These are phyloP conservation scores for Halcyon malimbica DNA, from an alignment of 2,113 vertebrate genomes.

Conservation along the genomic window DNA sequence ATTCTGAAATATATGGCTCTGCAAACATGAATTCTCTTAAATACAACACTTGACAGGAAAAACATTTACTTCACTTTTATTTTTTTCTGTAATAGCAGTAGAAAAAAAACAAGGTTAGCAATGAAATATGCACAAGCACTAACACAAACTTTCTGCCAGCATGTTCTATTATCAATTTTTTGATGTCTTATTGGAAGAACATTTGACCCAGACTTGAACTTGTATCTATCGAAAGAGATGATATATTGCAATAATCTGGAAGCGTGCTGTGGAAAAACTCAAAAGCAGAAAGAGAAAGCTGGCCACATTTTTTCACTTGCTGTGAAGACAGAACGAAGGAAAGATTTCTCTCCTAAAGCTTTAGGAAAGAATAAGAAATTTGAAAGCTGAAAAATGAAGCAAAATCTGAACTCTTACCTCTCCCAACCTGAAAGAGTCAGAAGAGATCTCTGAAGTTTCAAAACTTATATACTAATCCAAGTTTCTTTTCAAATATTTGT, in stretches of 20 bases:
- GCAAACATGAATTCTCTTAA: conserved; percentile 34
- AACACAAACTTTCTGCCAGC: neutral
- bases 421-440: neutral
- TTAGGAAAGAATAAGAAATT: neutral
- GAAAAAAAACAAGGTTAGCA: neutral
- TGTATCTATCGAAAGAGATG: neutral
- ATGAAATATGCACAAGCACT: conserved; percentile 32
- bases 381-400: neutral
- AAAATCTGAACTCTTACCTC: neutral
- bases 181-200: conserved; percentile 5
- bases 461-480: neutral
- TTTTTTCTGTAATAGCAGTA: neutral
- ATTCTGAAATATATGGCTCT: neutral
- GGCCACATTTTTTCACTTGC: neutral
- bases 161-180: conserved; percentile 10
- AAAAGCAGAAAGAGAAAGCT: neutral
- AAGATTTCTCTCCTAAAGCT: neutral
- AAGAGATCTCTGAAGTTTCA: neutral
- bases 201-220: conserved; percentile 31
- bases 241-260: conserved; percentile 36
- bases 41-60: neutral
- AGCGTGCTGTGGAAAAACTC: neutral
- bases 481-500: neutral
- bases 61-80: neutral
- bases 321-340: neutral